Evolutionary conservation across 2,888 invertebrate species (phyloP), one percentile per base, ranked within the genome.

Genomic region (Drosophila subsilvestris): DNA sequence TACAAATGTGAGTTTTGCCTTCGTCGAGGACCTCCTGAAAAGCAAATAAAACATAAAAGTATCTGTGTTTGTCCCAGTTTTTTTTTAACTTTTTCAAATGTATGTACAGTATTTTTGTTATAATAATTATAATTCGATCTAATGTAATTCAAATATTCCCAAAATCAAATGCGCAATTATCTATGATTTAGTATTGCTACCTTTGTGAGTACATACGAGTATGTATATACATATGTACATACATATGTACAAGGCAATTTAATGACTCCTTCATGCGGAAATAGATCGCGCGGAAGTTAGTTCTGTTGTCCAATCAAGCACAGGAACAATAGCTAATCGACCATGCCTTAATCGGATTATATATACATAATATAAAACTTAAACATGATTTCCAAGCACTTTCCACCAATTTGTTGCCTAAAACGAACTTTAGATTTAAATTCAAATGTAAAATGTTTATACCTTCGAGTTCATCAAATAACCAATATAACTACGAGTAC

Each of bases 1-100:
- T 22, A 25, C 48, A 14, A 48, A 48, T 48, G n/a, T 25, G 4
- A 48, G 48, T n/a, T 48, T 48, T 25, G 7, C 48, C 14, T 48
- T 48, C 20, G 48, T 48, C 4, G 48, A 48, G 14, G n/a, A 48
- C 25, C 14, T 48, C n/a, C 7, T 37, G 14, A 2, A 7, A 2
- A 37, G 37, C 37, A 37, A 37, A n/a, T 37, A 37, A 37, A n/a
- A 37, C 7, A 37, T n/a, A 9, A 9, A 9, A 27, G 27, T 27
- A 7, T 37, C 2, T 6, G 0, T 37, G 14, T 6, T 4, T 14
- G 32, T 32, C 32, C 32, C 32, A 12, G 12, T 4, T 4, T 32
- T 4, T 4, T 32, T 12, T 32, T 12, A 32, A 32, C 12, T 12
- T 12, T 32, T 12, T 12, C 10, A 32, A 32, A 32, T 32, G 3